Conservation (phyloP, 2,113 vertebrate species). For the Phyllostomus discolor region DNA sequence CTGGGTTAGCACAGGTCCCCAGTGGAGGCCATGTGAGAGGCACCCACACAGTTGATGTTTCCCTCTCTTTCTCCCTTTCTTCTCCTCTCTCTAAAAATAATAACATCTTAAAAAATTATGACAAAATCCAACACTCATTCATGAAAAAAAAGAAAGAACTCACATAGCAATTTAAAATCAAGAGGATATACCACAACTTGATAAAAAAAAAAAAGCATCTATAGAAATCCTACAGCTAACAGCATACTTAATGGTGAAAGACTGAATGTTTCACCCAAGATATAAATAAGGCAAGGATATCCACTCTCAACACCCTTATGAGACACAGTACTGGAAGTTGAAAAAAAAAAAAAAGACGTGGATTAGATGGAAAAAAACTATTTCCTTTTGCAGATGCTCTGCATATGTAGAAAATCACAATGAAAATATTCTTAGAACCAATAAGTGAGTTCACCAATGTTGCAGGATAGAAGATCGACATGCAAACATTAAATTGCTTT, state of each 20-base stretch:
- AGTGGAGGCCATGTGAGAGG: too few relatives aligned
- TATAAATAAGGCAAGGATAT: neutral
- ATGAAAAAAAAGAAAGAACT: neutral
- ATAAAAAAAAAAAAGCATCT: neutral
- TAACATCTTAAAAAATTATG: neutral
- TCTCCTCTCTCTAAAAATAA: too few relatives aligned
- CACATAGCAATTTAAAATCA: neutral
- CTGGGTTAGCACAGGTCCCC: too few relatives aligned
- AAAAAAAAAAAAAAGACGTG: neutral
- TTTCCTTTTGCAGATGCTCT: neutral
- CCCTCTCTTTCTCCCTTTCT: too few relatives aligned
- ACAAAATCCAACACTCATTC: neutral
- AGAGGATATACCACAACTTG: neutral
- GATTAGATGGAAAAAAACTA: neutral
- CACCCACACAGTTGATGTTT: too few relatives aligned
- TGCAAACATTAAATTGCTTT: neutral
- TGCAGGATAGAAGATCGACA: neutral
- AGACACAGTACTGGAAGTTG: neutral
- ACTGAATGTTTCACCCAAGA: neutral
- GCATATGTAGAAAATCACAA: neutral
- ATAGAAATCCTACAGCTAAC: neutral
- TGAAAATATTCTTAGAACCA: neutral
- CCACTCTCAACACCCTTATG: neutral
- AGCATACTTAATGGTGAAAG: neutral
- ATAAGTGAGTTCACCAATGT: neutral